Percentiles rank a stretch among this genome's conserved stretches.
Conservation (phyloP, 2,113 vertebrate species). For the Otis tarda region DNA sequence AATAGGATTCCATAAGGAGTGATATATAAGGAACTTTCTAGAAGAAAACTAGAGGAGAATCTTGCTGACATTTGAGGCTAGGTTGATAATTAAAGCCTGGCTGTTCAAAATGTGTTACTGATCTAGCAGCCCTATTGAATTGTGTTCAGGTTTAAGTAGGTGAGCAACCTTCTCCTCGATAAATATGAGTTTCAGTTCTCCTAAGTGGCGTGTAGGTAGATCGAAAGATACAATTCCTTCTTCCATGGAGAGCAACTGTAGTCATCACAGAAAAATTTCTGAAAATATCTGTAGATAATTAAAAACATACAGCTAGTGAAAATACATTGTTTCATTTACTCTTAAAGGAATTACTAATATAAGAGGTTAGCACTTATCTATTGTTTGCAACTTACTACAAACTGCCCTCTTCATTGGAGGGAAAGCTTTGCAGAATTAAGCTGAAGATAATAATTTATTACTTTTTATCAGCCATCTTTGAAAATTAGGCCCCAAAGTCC, state of each 20-base stretch:
- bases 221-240: neutral
- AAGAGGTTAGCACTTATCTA: neutral
- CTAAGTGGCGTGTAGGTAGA: neutral
- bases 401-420: neutral
- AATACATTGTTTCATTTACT: neutral
- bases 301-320: neutral
- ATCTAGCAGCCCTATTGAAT: neutral
- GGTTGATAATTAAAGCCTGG: neutral
- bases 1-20: neutral
- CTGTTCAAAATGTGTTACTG: neutral
- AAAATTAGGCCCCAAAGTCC: conserved; percentile 51
- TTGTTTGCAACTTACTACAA: neutral
- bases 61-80: neutral
- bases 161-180: neutral
- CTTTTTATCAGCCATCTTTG: conserved; percentile 60
- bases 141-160: neutral
- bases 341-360: neutral
- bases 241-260: neutral
- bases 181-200: neutral
- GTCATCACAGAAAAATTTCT: neutral
- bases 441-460: conserved; percentile 52
- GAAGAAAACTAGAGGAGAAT: neutral
- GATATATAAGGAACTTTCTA: neutral
- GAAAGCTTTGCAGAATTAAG: conserved; percentile 11
- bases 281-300: neutral